Conservation (phyloP, 2,797 vertebrate species). For the Sebastiscus albofasciatus region DNA sequence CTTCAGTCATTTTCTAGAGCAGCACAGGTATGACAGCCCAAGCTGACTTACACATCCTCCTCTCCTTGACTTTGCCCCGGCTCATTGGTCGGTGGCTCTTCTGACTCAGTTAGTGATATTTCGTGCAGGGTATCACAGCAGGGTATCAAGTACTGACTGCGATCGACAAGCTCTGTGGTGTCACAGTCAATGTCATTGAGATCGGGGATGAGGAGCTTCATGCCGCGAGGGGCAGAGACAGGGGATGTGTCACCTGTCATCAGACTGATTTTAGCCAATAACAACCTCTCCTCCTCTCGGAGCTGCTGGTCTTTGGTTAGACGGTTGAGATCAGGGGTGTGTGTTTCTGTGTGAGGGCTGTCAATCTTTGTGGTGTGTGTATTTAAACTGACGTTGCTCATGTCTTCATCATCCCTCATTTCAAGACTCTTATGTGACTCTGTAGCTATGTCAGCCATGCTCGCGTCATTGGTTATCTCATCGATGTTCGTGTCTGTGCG, state of each 20-base stretch:
- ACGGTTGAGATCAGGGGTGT: neutral
- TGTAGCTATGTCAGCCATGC: neutral
- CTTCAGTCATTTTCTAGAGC: neutral
- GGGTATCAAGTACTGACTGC: neutral
- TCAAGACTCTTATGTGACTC: constrained; percentile 15
- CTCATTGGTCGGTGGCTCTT: constrained; percentile 25
- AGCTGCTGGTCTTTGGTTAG: constrained; percentile 55
- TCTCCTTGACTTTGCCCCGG: constrained; percentile 4
- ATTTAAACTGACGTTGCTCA: neutral
- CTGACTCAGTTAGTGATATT: constrained; percentile 46
- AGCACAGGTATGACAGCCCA: constrained; percentile 26
- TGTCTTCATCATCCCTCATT: neutral
- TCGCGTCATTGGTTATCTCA: neutral
- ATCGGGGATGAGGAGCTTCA: constrained; percentile 75
- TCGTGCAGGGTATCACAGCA: constrained; percentile 44
- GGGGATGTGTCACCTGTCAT: constrained; percentile 70
- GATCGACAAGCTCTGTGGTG: constrained; percentile 21
- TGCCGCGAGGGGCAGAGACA: constrained; percentile 34
- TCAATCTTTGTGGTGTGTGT: neutral
- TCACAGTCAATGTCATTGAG: constrained; percentile 63
- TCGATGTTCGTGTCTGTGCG: neutral
- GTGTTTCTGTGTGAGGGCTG: neutral
- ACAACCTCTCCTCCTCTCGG: constrained; percentile 70
- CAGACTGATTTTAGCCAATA: constrained; percentile 73
- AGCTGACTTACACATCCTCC: constrained; percentile 78